Percentiles rank a stretch among this genome's conserved stretches.
phyloP scores from a whole-genome alignment of 2,113 vertebrate genomes.

The Eulemur macaco region DNA sequence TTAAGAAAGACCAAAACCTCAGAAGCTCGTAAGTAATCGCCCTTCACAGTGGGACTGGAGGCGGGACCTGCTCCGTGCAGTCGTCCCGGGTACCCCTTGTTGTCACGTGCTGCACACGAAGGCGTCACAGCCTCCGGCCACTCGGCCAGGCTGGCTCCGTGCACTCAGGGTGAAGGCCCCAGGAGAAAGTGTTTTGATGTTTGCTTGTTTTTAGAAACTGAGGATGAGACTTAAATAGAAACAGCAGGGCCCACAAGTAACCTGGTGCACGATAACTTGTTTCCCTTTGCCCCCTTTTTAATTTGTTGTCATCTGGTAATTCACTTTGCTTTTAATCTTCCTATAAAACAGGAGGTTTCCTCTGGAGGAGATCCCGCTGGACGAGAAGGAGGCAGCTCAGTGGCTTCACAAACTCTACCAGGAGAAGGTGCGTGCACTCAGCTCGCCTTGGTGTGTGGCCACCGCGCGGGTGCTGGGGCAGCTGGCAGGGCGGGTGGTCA shows the following conservation, averaged over 20 bases:
- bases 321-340: neutral
- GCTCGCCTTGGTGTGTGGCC: neutral
- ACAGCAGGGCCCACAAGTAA: rapidly evolving
- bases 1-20: neutral
- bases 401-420: constrained; percentile 99
- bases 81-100: neutral
- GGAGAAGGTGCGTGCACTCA: constrained; percentile 90
- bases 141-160: rapidly evolving
- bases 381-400: constrained; percentile 93
- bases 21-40: rapidly evolving
- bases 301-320: too few relatives aligned
- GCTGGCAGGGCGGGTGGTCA: too few relatives aligned
- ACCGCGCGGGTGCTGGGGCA: too few relatives aligned
- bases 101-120: rapidly evolving
- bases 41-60: neutral
- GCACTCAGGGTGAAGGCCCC: rapidly evolving
- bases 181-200: neutral
- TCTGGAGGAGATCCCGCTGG: constrained; percentile 93
- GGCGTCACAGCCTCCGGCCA: rapidly evolving
- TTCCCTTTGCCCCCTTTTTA: neutral
- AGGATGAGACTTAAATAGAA: neutral
- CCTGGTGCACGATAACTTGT: rapidly evolving
- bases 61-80: rapidly evolving
- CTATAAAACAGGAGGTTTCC: constrained; percentile 90
- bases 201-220: neutral